Conservation (phyloP, 2,113 vertebrate species). For the Nanger granti region DNA sequence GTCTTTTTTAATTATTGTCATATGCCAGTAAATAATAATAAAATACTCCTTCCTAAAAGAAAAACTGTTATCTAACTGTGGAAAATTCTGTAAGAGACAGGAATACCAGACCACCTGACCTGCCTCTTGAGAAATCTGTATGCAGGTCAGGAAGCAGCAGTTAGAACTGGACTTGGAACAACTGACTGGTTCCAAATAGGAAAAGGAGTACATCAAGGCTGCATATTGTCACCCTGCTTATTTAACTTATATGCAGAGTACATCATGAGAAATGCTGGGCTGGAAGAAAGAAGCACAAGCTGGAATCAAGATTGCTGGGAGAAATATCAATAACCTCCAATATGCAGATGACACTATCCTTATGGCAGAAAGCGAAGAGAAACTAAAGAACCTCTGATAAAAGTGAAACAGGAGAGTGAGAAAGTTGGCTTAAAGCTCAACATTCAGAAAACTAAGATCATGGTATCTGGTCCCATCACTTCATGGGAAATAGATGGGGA, state of each 20-base stretch:
- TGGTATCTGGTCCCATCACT: background rate
- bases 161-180: background rate
- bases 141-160: background rate
- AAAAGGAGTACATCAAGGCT: background rate
- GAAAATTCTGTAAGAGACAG: background rate
- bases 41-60: background rate
- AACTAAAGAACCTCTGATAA: background rate
- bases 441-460: background rate
- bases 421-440: background rate
- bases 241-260: background rate
- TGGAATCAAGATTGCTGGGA: background rate
- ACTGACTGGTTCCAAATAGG: background rate
- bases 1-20: background rate
- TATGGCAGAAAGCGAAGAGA: background rate
- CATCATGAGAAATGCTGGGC: rapidly evolving
- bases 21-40: background rate
- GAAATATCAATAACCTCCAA: background rate
- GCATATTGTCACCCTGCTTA: background rate
- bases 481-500: background rate
- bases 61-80: background rate
- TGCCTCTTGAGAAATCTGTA: background rate
- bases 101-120: background rate
- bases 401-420: background rate
- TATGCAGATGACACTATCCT: background rate
- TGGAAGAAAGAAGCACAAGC: background rate